Conservation (phyloP, 2,113 vertebrate species). For the Hucho hucho region DNA sequence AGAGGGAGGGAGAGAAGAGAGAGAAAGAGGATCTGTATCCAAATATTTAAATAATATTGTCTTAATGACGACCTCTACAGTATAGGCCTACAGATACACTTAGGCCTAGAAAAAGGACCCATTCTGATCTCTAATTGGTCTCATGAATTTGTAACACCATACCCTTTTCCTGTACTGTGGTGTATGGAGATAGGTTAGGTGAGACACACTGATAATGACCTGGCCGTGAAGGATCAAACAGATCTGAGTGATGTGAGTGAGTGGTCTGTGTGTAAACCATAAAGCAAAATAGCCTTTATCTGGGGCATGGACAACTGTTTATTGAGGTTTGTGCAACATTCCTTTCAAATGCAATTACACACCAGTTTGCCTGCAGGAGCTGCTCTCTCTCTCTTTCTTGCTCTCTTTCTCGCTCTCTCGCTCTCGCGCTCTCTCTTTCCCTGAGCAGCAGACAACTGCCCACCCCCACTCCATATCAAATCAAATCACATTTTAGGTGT, state of each 20-base stretch:
- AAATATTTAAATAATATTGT: too few relatives aligned
- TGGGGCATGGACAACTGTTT: conserved; percentile 3
- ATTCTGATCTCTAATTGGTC: neutral
- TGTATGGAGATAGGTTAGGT: neutral
- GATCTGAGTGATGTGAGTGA: neutral
- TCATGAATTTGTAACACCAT: too few relatives aligned
- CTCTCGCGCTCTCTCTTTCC: neutral
- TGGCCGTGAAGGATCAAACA: neutral
- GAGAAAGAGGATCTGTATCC: too few relatives aligned
- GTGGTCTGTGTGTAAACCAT: neutral
- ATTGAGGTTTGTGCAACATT: conserved; percentile 21
- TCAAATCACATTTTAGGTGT: neutral
- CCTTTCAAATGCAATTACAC: conserved; percentile 26
- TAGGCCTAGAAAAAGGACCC: too few relatives aligned
- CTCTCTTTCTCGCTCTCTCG: neutral
- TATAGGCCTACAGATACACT: too few relatives aligned
- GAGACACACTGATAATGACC: neutral
- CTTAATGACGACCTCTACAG: too few relatives aligned
- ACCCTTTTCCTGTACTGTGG: neutral
- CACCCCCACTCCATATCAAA: neutral
- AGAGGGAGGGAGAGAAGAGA: too few relatives aligned
- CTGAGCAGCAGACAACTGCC: neutral
- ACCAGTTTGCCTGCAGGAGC: conserved; percentile 3
- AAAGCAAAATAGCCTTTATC: neutral
- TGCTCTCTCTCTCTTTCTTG: neutral